These are phyloP conservation scores for Hemitrygon akajei DNA, from an alignment of 2,797 vertebrate genomes.

Conservation along the genomic window DNA sequence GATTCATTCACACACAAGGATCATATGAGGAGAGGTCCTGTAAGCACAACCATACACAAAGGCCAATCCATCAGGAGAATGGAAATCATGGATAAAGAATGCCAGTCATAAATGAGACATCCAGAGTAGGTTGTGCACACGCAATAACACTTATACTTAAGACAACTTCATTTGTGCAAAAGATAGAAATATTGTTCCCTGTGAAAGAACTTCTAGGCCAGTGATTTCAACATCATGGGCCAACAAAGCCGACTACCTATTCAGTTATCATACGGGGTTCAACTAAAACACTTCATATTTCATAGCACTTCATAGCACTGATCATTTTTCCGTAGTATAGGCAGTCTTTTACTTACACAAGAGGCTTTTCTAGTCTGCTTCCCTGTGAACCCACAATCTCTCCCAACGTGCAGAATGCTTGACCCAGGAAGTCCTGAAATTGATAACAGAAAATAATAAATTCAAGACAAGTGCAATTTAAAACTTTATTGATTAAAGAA, in stretches of 20 bases:
- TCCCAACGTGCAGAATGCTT: conserved; percentile 88
- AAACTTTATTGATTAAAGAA: background rate
- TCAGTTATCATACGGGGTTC: background rate
- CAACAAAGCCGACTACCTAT: background rate
- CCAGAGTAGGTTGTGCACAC: no score
- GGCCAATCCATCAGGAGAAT: no score
- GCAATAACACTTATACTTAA: no score
- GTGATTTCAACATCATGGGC: background rate
- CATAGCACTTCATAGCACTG: no score
- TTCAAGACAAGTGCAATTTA: background rate
- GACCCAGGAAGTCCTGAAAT: conserved; percentile 89
- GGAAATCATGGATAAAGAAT: no score
- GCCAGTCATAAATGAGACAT: no score
- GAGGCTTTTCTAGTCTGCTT: conserved; percentile 81
- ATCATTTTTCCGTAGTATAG: background rate
- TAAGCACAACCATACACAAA: no score
- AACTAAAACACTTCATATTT: background rate
- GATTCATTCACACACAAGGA: no score
- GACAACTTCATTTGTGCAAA: no score
- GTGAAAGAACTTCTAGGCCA: no score
- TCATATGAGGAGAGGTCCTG: no score
- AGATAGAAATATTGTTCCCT: no score
- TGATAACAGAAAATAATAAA: conserved; percentile 40
- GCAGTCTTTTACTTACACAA: conserved; percentile 70
- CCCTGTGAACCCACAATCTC: conserved; percentile 90